Base-by-base conservation (phyloP, 2,113 vertebrate genomes). In the Corythoichthys intestinalis region DNA sequence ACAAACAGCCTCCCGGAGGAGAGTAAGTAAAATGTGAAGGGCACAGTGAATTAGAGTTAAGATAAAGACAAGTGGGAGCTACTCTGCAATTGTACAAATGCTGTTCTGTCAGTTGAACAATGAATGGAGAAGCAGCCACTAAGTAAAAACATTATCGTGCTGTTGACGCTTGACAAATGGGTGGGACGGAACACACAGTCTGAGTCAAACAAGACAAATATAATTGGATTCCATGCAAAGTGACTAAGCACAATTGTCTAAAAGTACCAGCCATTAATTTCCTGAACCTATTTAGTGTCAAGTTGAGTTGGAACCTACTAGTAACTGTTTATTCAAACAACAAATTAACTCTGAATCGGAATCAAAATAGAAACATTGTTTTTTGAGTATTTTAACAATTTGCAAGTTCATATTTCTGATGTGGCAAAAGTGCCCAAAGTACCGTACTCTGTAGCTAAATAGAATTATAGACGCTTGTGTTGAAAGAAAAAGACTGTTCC, bases 41-140 rank as follows among this genome's bases (percentile, higher is more conserved):
- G 65, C 63, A 38, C 69, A 58, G 71, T 71, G 71, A 85, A 83
- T 80, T 74, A 83, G 67, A 71, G 69, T 67, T 74, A 59, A 74
- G 79, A 83, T 82, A 74, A 85, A 87, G 87, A 83, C 76, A 77
- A 73, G 70, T 68, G 70, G 65, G 74, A 83, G 68, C 59, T 71
- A 44, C 53, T 69, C 61, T 64, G 70, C 46, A 67, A 70, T 47
- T 62, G 68, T 60, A 65, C 69, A 78, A 79, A 61, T 52, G 68
- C 73, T 66, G 49, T 71, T 73, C 61, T 17, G 52, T 54, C 70
- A 54, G 69, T 48, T 17, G 35, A 50, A 37, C 37, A 46, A 67
- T 38, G 34, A 12, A 73, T 28, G 1, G 15, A 28, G 67, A 41
- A 38, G 49, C 17, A 41, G 59, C 5, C 6, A 28, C 15, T 64